A percentile compares a stretch with the other conserved stretches of the same genome.
phyloP scores from a whole-genome alignment of 2,113 vertebrate species.

The Copsychus sechellarum region DNA sequence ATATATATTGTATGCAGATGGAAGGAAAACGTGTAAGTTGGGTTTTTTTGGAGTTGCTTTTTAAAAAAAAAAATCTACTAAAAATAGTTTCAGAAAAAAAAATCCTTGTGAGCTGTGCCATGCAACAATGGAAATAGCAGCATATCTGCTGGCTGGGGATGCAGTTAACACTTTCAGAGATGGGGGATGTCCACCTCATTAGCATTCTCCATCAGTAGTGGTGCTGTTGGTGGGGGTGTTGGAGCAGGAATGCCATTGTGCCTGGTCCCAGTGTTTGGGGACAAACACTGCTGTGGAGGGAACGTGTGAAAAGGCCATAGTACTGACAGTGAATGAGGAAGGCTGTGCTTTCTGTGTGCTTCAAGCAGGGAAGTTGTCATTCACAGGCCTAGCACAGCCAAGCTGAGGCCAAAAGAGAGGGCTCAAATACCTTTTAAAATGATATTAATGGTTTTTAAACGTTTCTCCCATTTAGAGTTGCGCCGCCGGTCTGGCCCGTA shows the following conservation, averaged over 20 bases:
- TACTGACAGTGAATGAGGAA: slow-evolving; percentile 83
- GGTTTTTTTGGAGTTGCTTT: background rate
- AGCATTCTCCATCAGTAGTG: slow-evolving; percentile 76
- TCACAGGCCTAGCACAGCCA: slow-evolving; percentile 76
- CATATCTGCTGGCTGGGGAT: slow-evolving; percentile 41
- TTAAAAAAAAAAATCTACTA: background rate
- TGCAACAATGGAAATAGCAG: slow-evolving; percentile 46
- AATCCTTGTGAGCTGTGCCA: background rate
- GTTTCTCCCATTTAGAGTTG: slow-evolving; percentile 52
- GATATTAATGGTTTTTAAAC: slow-evolving; percentile 80
- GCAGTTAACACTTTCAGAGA: slow-evolving; percentile 72
- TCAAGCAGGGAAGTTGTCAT: slow-evolving; percentile 86
- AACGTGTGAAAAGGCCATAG: slow-evolving; percentile 85
- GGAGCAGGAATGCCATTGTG: slow-evolving; percentile 84
- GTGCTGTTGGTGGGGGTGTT: slow-evolving; percentile 79
- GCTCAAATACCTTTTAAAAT: slow-evolving; percentile 82
- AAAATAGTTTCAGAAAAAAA: slow-evolving; percentile 13
- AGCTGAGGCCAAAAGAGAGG: slow-evolving; percentile 79
- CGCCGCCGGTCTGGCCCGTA: background rate
- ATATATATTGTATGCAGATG: rapidly evolving
- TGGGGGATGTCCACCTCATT: slow-evolving; percentile 75
- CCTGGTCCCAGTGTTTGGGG: slow-evolving; percentile 85
- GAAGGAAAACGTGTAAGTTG: background rate
- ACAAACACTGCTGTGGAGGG: slow-evolving; percentile 87
- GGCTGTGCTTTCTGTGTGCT: slow-evolving; percentile 80